Base-by-base conservation (phyloP, 2,888 invertebrate genomes). In the Sthenelais limicola region DNA sequence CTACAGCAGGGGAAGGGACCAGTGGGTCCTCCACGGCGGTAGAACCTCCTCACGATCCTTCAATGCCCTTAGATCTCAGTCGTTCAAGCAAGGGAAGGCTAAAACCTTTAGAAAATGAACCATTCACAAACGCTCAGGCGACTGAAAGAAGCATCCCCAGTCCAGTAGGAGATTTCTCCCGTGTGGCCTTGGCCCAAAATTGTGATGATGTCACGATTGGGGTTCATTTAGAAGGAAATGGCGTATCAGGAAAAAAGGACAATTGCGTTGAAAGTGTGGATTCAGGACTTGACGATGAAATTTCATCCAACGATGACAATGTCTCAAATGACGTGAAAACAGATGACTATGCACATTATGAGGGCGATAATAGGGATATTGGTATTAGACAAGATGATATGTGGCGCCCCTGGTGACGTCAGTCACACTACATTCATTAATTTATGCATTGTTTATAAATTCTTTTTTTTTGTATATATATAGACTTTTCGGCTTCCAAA, bases 321-420 rank as follows among this genome's bases (percentile, higher is more conserved):
- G 52, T 52, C 28, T 24, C 26, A 24, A 26, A 24, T n/a, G 21
- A 30, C 26, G 21, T 24, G 24, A 24, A 24, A 30, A 24, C 52
- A n/a, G 5, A 52, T n/a, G 52, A 12, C 12, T 30, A 4, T 30
- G 28, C 18, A 32, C n/a, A n/a, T n/a, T n/a, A n/a, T n/a, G 32
- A 56, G 43, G 43, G 43, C 12, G 56, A 56, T 15, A n/a, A 56
- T 21, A 33, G 56, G 18, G 56, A 30, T 15, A 56, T 56, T 24
- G 9, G 32, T 15, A 15, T 56, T 2, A 12, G 12, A n/a, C 32
- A 56, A n/a, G 56, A 21, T 21, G 33, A 33, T 28, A 56, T 56
- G 56, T 56, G 56, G 56, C 30, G 56, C 32, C 56, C 56, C 26
- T 56, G 56, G 56, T 56, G 33, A 56, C 56, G 32, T 33, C 33